Base-by-base conservation (phyloP, 53 echinoderm and acorn worm species). In the Mesocentrotus franciscanus region DNA sequence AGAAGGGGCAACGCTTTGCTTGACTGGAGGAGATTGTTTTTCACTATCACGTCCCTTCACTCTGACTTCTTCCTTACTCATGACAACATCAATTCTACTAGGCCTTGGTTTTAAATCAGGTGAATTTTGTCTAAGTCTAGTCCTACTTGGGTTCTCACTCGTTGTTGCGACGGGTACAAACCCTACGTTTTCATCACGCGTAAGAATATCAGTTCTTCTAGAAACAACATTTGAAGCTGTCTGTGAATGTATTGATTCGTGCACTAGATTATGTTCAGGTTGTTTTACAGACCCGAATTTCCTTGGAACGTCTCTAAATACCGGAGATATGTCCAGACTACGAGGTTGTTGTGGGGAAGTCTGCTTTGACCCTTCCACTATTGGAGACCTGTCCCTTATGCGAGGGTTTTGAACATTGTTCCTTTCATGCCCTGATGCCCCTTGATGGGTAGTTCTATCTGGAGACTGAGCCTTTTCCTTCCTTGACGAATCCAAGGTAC, bases 241-340 rank as follows among this genome's bases (percentile, higher is more conserved):
- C 34, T 87, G 87, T 32, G 87, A 87, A 87, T 87, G 87, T n/a
- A 29, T 57, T 29, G 57, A 15, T 10, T 87, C 87, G 20, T 87
- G 87, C 39, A 87, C 30, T 29, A 83, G 56, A 55, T 93, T 84
- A 33, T 66, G 55, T 29, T 93, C 94, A 57, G 94, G 94, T 39
- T 93, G 94, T 57, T 93, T 62, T 39, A 93, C 83, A 10, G 83
- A 81, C 8, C 94, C 94, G 17, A 81, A 56, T 81, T 93, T 93
- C 39, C 93, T 93, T 32, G 93, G 93, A 58, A 57, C 39, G 20
- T 93, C 93, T 92, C 76, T 92, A 29, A 56, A 71, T 24, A 71
- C 92, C 1, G 64, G 92, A 22, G 75, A 91, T 4, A 91, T 61
- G 35, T 91, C 91, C 12, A 91, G 26, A 91, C 34, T 91, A 64